Conservation (phyloP, 2,113 vertebrate genomes). For the Acrocephalus arundinaceus region DNA sequence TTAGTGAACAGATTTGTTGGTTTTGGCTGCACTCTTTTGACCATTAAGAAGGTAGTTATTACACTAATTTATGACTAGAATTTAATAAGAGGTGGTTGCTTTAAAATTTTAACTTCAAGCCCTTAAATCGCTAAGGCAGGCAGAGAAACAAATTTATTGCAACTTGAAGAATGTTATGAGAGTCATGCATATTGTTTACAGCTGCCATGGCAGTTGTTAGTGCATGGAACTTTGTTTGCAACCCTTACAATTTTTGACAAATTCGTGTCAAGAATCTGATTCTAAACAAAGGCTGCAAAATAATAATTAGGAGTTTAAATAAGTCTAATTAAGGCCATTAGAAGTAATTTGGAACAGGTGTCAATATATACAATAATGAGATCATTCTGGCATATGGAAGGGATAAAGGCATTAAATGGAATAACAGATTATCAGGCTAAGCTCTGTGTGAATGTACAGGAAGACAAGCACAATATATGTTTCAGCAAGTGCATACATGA, state of each 20-base stretch:
- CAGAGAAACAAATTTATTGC: not conserved
- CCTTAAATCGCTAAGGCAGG: not conserved
- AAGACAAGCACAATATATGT: not conserved
- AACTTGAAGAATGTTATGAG: not conserved
- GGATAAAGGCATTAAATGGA: not conserved
- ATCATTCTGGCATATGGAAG: not conserved
- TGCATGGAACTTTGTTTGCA: not conserved
- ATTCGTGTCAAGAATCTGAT: not conserved
- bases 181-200: not conserved
- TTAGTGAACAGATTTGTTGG: not conserved
- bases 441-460: not conserved
- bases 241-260: not conserved
- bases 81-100: not conserved
- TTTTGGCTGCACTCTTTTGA: not conserved
- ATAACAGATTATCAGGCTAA: not conserved
- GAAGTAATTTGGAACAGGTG: not conserved
- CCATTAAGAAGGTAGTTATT: not conserved
- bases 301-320: not conserved
- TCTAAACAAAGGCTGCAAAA: not conserved
- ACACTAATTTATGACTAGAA: not conserved
- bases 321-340: not conserved
- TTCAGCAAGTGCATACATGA: not conserved
- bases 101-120: conserved; percentile 6
- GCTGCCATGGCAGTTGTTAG: not conserved
- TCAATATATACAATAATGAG: not conserved